A percentile compares a stretch with the other conserved stretches of the same genome.
phyloP scores from a whole-genome alignment of 2,113 vertebrate species.

The Apodemus speciosus region DNA sequence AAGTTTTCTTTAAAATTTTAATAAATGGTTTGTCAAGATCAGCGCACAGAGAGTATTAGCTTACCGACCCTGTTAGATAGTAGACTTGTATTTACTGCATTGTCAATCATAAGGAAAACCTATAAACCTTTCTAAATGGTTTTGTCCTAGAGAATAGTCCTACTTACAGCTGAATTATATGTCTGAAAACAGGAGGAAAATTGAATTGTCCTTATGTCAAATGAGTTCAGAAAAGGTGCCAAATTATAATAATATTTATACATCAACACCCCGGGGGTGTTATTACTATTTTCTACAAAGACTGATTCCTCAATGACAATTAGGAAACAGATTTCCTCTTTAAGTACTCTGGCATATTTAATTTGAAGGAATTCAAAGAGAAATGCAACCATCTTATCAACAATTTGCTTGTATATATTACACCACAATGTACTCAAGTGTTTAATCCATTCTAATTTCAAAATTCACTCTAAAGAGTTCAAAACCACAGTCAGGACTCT shows the following conservation, averaged over 20 bases:
- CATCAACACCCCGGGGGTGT: background rate
- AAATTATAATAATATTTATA: slow-evolving; percentile 41
- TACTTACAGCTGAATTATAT: slow-evolving; percentile 32
- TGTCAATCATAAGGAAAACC: slow-evolving; percentile 41
- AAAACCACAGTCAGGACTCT: background rate
- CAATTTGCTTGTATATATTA: slow-evolving; percentile 52
- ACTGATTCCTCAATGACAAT: slow-evolving; percentile 45
- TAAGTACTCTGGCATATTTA: slow-evolving; percentile 54
- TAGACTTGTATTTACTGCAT: slow-evolving; percentile 24
- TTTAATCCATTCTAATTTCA: slow-evolving; percentile 27
- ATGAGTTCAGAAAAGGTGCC: background rate
- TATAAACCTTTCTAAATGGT: background rate
- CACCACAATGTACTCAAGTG: background rate
- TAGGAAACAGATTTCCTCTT: slow-evolving; percentile 40
- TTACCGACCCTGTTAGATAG: background rate
- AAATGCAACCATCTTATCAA: slow-evolving; percentile 42
- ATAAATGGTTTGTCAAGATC: slow-evolving; percentile 16
- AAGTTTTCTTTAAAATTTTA: slow-evolving; percentile 45
- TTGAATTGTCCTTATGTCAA: slow-evolving; percentile 1
- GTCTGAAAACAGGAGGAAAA: slow-evolving; percentile 40
- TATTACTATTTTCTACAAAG: slow-evolving; percentile 1
- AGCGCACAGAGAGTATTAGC: background rate
- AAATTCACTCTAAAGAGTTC: slow-evolving; percentile 4
- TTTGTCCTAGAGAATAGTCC: slow-evolving; percentile 37
- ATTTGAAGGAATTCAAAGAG: slow-evolving; percentile 39